Base-by-base conservation (phyloP, 2,797 vertebrate genomes). In the Epinephelus coioides region DNA sequence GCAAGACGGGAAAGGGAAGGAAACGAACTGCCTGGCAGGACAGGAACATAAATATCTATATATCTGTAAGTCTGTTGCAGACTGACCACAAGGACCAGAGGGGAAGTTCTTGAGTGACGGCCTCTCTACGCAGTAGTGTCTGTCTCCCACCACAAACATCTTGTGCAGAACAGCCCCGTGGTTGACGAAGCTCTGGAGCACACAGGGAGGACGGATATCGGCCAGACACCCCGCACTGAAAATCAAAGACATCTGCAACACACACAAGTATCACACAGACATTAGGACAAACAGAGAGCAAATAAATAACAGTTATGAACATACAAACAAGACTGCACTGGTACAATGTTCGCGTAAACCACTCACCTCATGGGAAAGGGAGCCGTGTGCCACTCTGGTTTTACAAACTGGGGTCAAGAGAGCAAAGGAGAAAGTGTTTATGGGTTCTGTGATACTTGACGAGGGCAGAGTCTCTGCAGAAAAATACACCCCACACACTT, bases 121-220 rank as follows among this genome's bases (percentile, higher is more conserved):
- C 46, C 96, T 93, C 79, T 95, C 92, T 14, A 96, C 95, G 0
- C 93, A 91, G 84, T 93, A 95, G 83, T 95, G 93, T 8, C 82
- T 78, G 47, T 94, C 90, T 30, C 95, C 96, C 15, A 96, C 92
- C n/a, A 96, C 94, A 68, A 95, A 96, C 74, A 96, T 93, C 69
- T 96, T 96, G 82, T 96, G 92, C 30, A 96, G 92, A 21, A 95
- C 88, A 0, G 95, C 95, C 0, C 94, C 94, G 14, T 96, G 96
- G 85, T 93, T 96, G 30, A 96, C 86, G 27, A 96, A 96, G 87
- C 94, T 96, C 89, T 96, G 96, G 9, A 96, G 92, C 25, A 96
- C 89, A 40, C 96, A 96, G 19, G 95, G 95, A 5, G 94, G 92
- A 5, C 10, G 91, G 38, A 93, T 76, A 0, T 94, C 94, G 15